Base-by-base conservation (phyloP, 2,797 vertebrate species). In the Dermochelys coriacea region DNA sequence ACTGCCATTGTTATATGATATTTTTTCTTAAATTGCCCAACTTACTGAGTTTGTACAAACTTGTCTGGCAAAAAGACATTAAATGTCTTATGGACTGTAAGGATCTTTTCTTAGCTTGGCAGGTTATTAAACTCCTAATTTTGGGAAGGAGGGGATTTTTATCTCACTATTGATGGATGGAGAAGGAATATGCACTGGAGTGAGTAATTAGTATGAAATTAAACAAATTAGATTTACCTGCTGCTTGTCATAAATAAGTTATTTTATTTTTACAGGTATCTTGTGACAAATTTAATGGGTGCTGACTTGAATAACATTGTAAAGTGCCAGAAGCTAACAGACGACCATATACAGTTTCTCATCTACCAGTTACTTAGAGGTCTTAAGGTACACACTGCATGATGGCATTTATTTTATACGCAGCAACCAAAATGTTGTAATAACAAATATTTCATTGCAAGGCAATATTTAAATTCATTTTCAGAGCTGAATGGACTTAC, bases 221-320 rank as follows among this genome's bases (percentile, higher is more conserved):
- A 79, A 89, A 23, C 68, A 54, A 82, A 45, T 55, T 55, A 18
- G 49, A 52, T 91, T 91, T 90, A 29, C 31, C 12, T 93, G 92
- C 86, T 81, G 4, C 34, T 11, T 12, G 18, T 90, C 49, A 59
- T 51, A 84, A 91, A 61, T 75, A 31, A 71, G 21, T 5, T 77
- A 50, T 11, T 89, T 88, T 89, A 87, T 90, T 95, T 95, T 94
- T 87, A n/a, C 98, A 99, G 99, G 85, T 99, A 99, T 96, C 98
- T 99, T 92, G 99, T 99, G 97, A 99, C 99, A 75, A 99, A 99
- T 97, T 98, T 99, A 97, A 99, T 99, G 99, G 99, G 99, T 5
- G 99, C 99, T 18, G 99, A 99, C 97, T 98, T 99, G 93, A 99
- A 99, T 97, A 99, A 99, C 97, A 99, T 99, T 18, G 99, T 99